Conservation (phyloP, 23 tunicate genomes). For the Trididemnum clinides region DNA sequence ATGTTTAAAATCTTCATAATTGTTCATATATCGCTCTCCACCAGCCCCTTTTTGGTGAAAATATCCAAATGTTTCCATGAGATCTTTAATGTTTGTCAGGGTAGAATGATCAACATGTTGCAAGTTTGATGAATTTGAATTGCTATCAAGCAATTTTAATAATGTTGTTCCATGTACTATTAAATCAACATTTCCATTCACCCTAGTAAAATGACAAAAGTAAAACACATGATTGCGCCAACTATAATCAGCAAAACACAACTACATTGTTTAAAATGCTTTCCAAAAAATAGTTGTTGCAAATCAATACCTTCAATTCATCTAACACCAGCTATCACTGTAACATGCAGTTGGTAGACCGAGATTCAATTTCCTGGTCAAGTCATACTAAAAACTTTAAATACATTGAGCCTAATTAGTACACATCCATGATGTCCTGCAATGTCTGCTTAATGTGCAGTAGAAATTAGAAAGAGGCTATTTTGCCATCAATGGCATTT, state of each 20-base stretch:
- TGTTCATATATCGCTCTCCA: slow-evolving; percentile 77
- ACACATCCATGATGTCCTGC: too few species aligned
- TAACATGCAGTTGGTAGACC: too few species aligned
- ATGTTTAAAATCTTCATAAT: slow-evolving; percentile 45
- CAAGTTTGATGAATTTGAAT: slow-evolving; percentile 13
- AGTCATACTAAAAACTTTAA: too few species aligned
- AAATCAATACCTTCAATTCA: too few species aligned
- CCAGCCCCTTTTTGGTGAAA: slow-evolving; percentile 79
- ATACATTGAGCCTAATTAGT: too few species aligned
- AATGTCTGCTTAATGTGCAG: too few species aligned
- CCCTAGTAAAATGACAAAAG: slow-evolving; percentile 24
- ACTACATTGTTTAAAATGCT: neutral
- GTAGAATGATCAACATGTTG: slow-evolving; percentile 40
- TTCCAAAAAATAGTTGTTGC: too few species aligned
- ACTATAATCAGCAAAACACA: neutral
- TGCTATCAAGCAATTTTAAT: slow-evolving; percentile 35
- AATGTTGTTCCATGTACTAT: slow-evolving; percentile 71
- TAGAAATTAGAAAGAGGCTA: too few species aligned
- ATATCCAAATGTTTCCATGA: slow-evolving; percentile 69
- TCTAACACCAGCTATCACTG: too few species aligned
- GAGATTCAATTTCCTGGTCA: too few species aligned
- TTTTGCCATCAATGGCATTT: too few species aligned
- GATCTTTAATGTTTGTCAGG: slow-evolving; percentile 35
- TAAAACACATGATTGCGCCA: neutral
- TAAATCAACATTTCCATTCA: slow-evolving; percentile 83